phyloP scores from a whole-genome alignment of 2,797 vertebrate genomes.

The Octomys mimax region DNA sequence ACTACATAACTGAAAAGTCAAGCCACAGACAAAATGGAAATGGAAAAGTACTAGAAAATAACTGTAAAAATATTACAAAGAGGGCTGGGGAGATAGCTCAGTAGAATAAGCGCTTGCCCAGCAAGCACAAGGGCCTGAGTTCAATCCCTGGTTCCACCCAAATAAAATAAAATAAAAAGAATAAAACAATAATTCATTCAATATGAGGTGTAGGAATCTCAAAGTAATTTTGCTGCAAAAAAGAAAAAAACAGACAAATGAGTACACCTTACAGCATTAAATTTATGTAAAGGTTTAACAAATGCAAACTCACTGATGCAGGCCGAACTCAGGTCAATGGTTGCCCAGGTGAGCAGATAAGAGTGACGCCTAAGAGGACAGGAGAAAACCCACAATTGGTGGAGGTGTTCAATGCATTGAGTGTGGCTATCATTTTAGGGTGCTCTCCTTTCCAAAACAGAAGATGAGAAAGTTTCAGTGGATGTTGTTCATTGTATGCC shows the following conservation, averaged over 20 bases:
- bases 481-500: background rate
- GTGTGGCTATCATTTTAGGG: background rate
- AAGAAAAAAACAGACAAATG: background rate
- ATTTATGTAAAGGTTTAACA: background rate
- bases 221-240: background rate
- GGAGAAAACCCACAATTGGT: background rate
- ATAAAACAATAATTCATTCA: background rate
- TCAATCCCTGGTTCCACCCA: too few relatives aligned
- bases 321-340: background rate
- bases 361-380: accelerated
- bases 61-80: background rate
- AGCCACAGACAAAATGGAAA: background rate
- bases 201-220: background rate
- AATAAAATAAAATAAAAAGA: background rate
- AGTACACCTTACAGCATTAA: background rate
- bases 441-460: too few relatives aligned
- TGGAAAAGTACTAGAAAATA: background rate
- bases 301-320: background rate
- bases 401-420: background rate
- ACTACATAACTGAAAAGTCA: background rate
- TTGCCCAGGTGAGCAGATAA: background rate
- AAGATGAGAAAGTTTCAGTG: background rate
- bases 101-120: too few relatives aligned
- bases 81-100: too few relatives aligned
- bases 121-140: too few relatives aligned